phyloP scores from a whole-genome alignment of 2,888 invertebrate genomes.

The Argynnis bischoffii region DNA sequence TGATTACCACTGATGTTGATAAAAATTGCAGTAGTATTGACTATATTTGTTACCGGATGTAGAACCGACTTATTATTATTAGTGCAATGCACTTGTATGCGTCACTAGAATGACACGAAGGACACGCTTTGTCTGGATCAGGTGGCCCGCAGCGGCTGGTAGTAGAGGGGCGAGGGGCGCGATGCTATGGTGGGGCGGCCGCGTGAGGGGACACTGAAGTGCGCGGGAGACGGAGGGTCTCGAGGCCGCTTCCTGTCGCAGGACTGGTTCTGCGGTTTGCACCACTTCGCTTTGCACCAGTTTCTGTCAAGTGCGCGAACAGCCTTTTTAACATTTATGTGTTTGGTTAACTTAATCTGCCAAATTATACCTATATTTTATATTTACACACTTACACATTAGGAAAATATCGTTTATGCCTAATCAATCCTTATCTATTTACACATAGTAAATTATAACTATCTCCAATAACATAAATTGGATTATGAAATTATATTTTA shows the following conservation, averaged over 20 bases:
- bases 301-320: constrained; percentile 66
- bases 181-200: constrained; percentile 41
- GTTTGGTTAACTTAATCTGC: constrained; percentile 48
- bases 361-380: constrained; percentile 37
- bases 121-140: constrained; percentile 80
- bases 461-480: too few species aligned
- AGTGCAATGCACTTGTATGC: constrained; percentile 79
- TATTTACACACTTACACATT: neutral
- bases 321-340: constrained; percentile 64
- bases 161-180: constrained; percentile 43
- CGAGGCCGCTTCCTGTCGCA: constrained; percentile 79
- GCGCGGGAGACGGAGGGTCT: constrained; percentile 45
- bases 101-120: constrained; percentile 69
- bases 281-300: constrained; percentile 78
- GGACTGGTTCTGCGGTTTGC: constrained; percentile 78
- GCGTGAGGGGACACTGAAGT: constrained; percentile 20
- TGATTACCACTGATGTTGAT: neutral
- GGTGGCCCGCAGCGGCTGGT: constrained; percentile 58
- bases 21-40: constrained; percentile 3
- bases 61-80: constrained; percentile 71
- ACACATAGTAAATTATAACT: too few species aligned
- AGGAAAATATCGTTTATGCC: neutral
- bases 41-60: constrained; percentile 58
- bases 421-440: too few species aligned
- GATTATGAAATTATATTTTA: too few species aligned